A percentile compares a stretch with the other conserved stretches of the same genome.
phyloP scores from a whole-genome alignment of 2,797 vertebrate genomes.

The Peromyscus nudipes region DNA sequence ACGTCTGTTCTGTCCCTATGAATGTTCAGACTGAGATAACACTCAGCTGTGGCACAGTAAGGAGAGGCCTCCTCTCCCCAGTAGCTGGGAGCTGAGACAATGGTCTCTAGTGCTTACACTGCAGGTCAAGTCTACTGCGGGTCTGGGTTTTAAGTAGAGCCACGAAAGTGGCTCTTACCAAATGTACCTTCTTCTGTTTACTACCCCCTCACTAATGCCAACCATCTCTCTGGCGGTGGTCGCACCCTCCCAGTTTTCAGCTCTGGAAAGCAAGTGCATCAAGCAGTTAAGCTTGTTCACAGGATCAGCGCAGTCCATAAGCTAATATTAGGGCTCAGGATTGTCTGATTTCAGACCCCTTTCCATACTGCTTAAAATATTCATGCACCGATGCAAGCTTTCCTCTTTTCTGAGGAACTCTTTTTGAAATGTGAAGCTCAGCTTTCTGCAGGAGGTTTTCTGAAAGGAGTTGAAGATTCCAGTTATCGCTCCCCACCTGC shows the following conservation, averaged over 20 bases:
- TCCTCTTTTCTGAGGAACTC: neutral
- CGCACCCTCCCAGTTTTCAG: neutral
- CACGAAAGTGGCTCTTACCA: neutral
- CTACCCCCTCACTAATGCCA: neutral
- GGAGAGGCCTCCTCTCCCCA: neutral
- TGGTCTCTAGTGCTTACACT: neutral
- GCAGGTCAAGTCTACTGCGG: neutral
- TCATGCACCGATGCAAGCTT: constrained; percentile 61
- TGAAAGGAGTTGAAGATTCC: constrained; percentile 56
- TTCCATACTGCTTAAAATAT: constrained; percentile 66
- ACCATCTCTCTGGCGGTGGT: neutral
- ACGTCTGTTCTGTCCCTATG: neutral
- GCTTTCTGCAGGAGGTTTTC: constrained; percentile 52
- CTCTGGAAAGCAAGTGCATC: constrained; percentile 20
- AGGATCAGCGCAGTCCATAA: neutral
- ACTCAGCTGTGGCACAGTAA: neutral
- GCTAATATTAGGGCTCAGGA: constrained; percentile 37
- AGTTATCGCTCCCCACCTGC: neutral
- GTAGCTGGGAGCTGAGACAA: neutral
- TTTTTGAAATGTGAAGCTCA: constrained; percentile 62
- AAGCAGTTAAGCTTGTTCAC: neutral
- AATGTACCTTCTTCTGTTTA: neutral
- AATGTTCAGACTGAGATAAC: neutral
- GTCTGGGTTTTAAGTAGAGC: neutral
- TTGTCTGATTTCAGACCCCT: constrained; percentile 63